A percentile compares a stretch with the other conserved stretches of the same genome.
These are phyloP conservation scores for Oreochromis aureus DNA, from an alignment of 2,113 vertebrate species.

Conservation along the genomic window DNA sequence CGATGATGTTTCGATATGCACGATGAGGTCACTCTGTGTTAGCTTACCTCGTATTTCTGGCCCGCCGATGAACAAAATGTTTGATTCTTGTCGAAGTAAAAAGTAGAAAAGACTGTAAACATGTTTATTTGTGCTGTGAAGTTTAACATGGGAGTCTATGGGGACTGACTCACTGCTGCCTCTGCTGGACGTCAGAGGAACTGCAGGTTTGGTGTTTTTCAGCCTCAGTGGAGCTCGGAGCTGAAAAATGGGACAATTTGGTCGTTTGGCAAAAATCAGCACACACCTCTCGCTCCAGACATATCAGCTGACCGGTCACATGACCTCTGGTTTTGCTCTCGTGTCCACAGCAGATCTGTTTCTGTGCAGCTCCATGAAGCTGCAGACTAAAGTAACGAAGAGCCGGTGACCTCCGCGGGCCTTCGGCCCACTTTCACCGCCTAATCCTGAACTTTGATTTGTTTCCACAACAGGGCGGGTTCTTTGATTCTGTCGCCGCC, in stretches of 20 bases:
- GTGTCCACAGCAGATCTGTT: not conserved
- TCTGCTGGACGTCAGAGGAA: not conserved
- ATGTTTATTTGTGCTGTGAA: not conserved
- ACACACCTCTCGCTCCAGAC: not conserved
- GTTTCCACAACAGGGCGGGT: fast-evolving
- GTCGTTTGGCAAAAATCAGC: not conserved
- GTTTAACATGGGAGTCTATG: not conserved
- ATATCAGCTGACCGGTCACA: not conserved
- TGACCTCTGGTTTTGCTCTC: not conserved
- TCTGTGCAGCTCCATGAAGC: not conserved
- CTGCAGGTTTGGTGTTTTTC: not conserved
- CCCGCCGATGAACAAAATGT: not conserved
- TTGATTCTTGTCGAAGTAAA: not conserved
- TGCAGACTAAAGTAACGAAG: not conserved
- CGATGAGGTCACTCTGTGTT: not conserved
- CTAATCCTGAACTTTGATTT: fast-evolving
- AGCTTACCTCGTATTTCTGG: not conserved
- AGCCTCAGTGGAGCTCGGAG: not conserved
- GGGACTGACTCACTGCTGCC: not conserved
- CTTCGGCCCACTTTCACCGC: fast-evolving
- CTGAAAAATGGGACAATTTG: not conserved
- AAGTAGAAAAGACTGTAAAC: not conserved
- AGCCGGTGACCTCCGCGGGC: not conserved
- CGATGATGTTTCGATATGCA: no score
- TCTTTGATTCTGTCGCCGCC: not conserved